Conservation (phyloP, 2,888 invertebrate species). For the Sepioteuthis lessoniana region DNA sequence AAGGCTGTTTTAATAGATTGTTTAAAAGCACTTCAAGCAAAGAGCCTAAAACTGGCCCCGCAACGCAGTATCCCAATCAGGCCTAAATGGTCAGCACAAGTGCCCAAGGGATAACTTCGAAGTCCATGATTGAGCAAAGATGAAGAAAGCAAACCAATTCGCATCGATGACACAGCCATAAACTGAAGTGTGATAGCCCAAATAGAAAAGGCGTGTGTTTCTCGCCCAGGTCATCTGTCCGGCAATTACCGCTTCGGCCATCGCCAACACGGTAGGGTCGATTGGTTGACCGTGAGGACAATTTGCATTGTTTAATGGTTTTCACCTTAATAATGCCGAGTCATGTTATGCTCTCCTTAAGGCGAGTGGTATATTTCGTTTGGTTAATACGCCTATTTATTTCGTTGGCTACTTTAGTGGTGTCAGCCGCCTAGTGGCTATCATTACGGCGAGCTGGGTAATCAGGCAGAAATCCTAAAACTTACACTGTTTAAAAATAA, state of each 20-base stretch:
- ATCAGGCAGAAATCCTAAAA: no score
- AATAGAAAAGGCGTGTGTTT: constrained; percentile 33
- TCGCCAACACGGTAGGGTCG: not conserved
- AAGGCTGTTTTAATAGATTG: not conserved
- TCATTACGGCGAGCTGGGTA: no score
- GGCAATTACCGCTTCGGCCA: constrained; percentile 18
- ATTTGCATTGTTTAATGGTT: not conserved
- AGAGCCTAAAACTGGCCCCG: not conserved
- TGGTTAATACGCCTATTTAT: not conserved
- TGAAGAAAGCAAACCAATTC: not conserved
- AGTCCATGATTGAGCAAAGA: constrained; percentile 18
- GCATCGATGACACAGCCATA: not conserved
- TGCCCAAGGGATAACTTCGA: not conserved
- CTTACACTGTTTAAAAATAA: no score
- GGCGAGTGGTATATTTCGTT: not conserved
- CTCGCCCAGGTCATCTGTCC: not conserved
- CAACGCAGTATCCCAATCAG: not conserved
- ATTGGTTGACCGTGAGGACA: constrained; percentile 6
- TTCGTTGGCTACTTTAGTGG: not conserved
- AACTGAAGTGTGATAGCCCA: constrained; percentile 1
- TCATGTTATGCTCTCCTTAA: not conserved
- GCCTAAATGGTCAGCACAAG: not conserved
- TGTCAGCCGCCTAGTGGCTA: not conserved
- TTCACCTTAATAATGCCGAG: not conserved
- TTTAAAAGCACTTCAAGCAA: not conserved